phyloP scores from a whole-genome alignment of 2,113 vertebrate species.

The Notothenia rossii region DNA sequence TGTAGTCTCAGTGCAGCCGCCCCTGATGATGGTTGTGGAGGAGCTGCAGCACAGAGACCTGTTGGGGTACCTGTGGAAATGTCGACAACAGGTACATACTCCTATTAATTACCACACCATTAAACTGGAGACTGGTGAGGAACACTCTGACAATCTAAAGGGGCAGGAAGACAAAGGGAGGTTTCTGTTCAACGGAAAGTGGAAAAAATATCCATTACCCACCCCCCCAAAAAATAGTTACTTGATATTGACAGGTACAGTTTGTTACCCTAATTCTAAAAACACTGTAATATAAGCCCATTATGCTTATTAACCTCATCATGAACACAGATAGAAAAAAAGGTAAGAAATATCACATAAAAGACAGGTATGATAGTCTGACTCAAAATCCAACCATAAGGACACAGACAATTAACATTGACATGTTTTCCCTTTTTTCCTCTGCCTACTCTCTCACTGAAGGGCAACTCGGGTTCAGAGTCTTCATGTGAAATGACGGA shows the following conservation, averaged over 20 bases:
- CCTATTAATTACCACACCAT: background rate
- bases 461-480: constrained; percentile 58
- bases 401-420: background rate
- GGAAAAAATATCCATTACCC: too few relatives aligned
- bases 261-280: background rate
- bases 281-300: background rate
- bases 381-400: background rate
- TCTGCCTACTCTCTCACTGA: constrained; percentile 4
- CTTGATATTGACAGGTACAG: background rate
- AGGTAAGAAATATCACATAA: background rate
- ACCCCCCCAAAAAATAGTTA: background rate
- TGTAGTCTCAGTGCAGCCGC: constrained; percentile 53
- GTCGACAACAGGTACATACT: constrained; percentile 77
- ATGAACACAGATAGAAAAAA: background rate
- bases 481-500: constrained; percentile 77
- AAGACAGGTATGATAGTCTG: background rate
- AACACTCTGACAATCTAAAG: too few relatives aligned
- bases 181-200: too few relatives aligned
- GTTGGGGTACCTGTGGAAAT: constrained; percentile 83
- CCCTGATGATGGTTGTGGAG: constrained; percentile 75
- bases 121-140: too few relatives aligned
- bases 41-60: constrained; percentile 83
- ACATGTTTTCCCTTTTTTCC: background rate
- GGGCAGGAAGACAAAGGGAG: too few relatives aligned
- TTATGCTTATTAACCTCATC: background rate